These are phyloP conservation scores for Benitochromis conjunctus DNA, from an alignment of 2,113 vertebrate species.

Conservation along the genomic window DNA sequence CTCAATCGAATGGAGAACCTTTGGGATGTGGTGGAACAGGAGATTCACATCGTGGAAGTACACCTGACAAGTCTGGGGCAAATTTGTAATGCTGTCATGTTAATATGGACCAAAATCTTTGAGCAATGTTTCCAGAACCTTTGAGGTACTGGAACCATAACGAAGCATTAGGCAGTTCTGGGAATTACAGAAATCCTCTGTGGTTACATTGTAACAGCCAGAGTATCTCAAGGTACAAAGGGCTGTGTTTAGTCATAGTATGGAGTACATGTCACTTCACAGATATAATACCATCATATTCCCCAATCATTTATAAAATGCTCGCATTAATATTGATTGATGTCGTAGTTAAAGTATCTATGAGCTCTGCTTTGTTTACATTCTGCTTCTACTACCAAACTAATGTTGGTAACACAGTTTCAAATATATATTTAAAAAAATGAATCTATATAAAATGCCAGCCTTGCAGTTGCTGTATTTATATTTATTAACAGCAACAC, in stretches of 20 bases:
- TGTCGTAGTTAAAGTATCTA: neutral
- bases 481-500: neutral
- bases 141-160: neutral
- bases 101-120: neutral
- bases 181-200: neutral
- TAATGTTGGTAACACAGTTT: neutral
- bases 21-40: neutral
- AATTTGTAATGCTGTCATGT: neutral
- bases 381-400: neutral
- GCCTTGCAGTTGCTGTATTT: neutral
- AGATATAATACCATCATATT: neutral
- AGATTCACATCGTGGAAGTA: neutral
- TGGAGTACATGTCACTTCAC: neutral
- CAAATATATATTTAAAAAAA: neutral
- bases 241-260: neutral
- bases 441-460: neutral
- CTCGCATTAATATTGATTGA: neutral
- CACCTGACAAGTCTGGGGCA: neutral
- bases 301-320: neutral
- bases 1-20: neutral
- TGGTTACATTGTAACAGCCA: neutral
- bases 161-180: neutral
- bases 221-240: accelerated
- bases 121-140: neutral
- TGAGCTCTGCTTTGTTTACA: neutral